Evolutionary conservation across 2,888 invertebrate species (phyloP), one percentile per base, ranked within the genome.

Genomic region (Mactromeris polynyma): DNA sequence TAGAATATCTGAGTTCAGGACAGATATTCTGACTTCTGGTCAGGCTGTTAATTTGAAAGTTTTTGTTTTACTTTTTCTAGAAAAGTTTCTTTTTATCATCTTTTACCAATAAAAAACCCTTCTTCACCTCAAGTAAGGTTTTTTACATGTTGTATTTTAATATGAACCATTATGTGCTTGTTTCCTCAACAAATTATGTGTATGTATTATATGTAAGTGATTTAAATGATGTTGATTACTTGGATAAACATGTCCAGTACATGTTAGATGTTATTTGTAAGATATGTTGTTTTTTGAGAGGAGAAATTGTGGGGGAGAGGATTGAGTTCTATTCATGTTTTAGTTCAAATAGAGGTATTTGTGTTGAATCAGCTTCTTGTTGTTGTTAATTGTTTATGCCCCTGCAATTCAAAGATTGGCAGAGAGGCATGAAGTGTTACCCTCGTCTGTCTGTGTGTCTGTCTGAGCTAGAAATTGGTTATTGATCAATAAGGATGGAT

Each of bases 311-410:
- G 73, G 73, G 73, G 73, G 17, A 73, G 21, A 73, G 9, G 0
- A n/a, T 19, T 17, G 19, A 73, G 36, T 33, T 73, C 73, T 73
- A 73, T 73, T 73, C 14, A 73, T 73, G 73, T 73, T 73, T 73
- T 73, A 73, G 73, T 73, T 73, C 73, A 73, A 73, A 73, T 73
- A 73, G 73, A 73, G 36, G 73, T 73, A 73, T 73, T 73, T 73
- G 73, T 73, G 73, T 73, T 73, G 36, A 73, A 73, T 19, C n/a
- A 7, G n/a, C n/a, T 19, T 21, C 11, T 36, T 73, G 33, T 73
- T 69, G 33, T 69, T 73, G 73, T 73, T 73, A 73, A 36, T 73
- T 36, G 17, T 46, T 46, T 46, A 11, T 14, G 40, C 46, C 11
- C 6, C 2, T 46, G 17, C 17, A 7, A 46, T 46, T 3, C 11